Percentiles rank a stretch among this genome's conserved stretches.
Conservation (phyloP, 2,797 vertebrate genomes). For the Selene dorsalis region DNA sequence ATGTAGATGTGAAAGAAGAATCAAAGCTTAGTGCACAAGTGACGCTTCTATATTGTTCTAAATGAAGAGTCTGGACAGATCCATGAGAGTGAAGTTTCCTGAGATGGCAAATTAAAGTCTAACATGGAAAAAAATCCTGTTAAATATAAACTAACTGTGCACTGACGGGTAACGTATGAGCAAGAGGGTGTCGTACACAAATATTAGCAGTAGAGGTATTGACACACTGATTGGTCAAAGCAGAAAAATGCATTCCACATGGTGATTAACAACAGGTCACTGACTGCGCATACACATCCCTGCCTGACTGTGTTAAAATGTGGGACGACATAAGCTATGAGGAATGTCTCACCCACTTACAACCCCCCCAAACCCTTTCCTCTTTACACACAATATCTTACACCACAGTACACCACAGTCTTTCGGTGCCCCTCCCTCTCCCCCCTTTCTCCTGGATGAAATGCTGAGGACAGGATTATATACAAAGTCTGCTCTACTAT, state of each 20-base stretch:
- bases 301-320: slow-evolving; percentile 43
- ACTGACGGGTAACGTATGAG: background rate
- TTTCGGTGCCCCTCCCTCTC: background rate
- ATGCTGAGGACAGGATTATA: slow-evolving; percentile 2
- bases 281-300: slow-evolving; percentile 46
- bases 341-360: slow-evolving; percentile 75
- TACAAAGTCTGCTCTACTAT: slow-evolving; percentile 7
- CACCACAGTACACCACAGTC: background rate
- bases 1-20: background rate
- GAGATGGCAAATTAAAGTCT: background rate
- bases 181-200: slow-evolving; percentile 3
- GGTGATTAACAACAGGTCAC: slow-evolving; percentile 60
- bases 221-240: slow-evolving; percentile 31
- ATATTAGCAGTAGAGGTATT: slow-evolving; percentile 21
- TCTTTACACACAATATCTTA: slow-evolving; percentile 50
- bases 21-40: background rate
- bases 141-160: background rate
- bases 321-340: slow-evolving; percentile 58
- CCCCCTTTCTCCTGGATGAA: background rate
- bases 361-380: slow-evolving; percentile 54
- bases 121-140: background rate
- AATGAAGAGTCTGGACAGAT: background rate
- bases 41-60: background rate
- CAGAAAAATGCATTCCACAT: slow-evolving; percentile 41
- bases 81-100: background rate